These are phyloP conservation scores for Rattus norvegicus DNA, from an alignment of 2,113 vertebrate genomes.

Conservation along the genomic window GRCr8 NC_086037.1:43918001-43918500, in stretches of 20 bases:
- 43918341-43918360: neutral
- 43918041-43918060: neutral
- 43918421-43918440: neutral
- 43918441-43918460: neutral
- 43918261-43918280: neutral
- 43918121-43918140: neutral
- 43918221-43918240: neutral
- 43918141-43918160: conserved; percentile 39
- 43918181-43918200: neutral
- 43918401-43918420: neutral
- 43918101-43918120: neutral
- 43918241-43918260: neutral
- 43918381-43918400: neutral
- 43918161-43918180: neutral
- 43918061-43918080: neutral
- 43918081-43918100: neutral
- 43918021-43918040: conserved; percentile 33
- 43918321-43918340: conserved; percentile 10
- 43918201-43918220: neutral
- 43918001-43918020: neutral
- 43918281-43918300: conserved; percentile 16
- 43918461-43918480: neutral
- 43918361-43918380: neutral
- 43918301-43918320: neutral
- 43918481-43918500: neutral